Conservation (phyloP, 2,797 vertebrate species). For the Glyptemys insculpta region DNA sequence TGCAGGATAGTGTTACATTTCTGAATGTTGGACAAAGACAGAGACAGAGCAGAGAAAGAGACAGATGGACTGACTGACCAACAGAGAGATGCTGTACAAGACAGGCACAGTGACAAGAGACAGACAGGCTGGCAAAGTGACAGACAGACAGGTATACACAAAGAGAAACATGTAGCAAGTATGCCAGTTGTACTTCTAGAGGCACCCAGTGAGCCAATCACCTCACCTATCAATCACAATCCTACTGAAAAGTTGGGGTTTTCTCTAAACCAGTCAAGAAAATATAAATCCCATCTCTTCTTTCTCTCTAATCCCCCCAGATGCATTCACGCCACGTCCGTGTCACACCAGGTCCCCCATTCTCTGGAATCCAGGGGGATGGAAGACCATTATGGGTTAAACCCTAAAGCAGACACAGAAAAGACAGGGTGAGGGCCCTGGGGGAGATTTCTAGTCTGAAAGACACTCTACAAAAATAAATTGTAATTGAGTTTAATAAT, state of each 20-base stretch:
- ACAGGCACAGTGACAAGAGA: not conserved
- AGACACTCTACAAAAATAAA: slow-evolving; percentile 80
- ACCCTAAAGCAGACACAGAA: slow-evolving; percentile 32
- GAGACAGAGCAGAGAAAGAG: not conserved
- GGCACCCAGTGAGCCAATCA: slow-evolving; percentile 8
- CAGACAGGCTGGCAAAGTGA: not conserved
- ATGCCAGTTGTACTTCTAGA: not conserved
- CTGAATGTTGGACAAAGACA: not conserved
- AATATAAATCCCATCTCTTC: not conserved
- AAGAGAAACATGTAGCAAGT: not conserved
- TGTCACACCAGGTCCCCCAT: slow-evolving; percentile 1
- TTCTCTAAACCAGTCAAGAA: slow-evolving; percentile 16
- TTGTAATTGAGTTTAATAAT: slow-evolving; percentile 80
- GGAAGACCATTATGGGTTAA: slow-evolving; percentile 12
- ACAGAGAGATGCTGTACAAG: not conserved
- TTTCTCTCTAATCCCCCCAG: not conserved
- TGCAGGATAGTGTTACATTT: not conserved
- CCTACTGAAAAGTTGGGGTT: slow-evolving; percentile 16
- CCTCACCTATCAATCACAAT: not conserved
- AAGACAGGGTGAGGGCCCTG: not conserved
- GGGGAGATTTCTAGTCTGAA: slow-evolving; percentile 66
- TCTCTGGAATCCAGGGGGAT: not conserved
- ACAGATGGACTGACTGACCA: not conserved
- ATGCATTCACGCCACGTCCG: not conserved
- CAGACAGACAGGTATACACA: not conserved